Percentiles rank a stretch among this genome's conserved stretches.
Conservation (phyloP, 2,888 invertebrate genomes). For the Lepidochitona cinerea region DNA sequence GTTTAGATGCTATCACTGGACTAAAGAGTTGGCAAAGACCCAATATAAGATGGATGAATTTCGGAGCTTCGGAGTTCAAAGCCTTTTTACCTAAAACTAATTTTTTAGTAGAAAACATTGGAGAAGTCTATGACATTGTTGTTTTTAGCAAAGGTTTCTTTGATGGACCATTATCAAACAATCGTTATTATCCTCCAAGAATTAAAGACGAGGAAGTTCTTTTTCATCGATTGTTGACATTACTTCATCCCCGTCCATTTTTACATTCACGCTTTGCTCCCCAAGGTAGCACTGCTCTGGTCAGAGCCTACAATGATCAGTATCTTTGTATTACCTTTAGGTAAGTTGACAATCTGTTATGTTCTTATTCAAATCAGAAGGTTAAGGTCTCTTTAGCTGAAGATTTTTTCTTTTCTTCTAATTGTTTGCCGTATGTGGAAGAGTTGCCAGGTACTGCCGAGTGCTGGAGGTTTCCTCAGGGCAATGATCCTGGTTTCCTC, state of each 20-base stretch:
- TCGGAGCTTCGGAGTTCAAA: constrained; percentile 53
- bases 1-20: constrained; percentile 44
- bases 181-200: constrained; percentile 59
- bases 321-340: constrained; percentile 66
- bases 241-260: constrained; percentile 68
- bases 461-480: too few relatives aligned
- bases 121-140: constrained; percentile 29
- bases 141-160: constrained; percentile 21
- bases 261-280: constrained; percentile 63
- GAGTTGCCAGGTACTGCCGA: too few relatives aligned
- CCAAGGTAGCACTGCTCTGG: constrained; percentile 55
- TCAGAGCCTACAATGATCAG: constrained; percentile 59
- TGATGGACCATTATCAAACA: constrained; percentile 41
- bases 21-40: constrained; percentile 53
- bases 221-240: constrained; percentile 57
- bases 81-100: constrained; percentile 50
- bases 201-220: constrained; percentile 38
- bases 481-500: too few relatives aligned
- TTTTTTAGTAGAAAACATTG: constrained; percentile 8
- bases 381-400: too few relatives aligned
- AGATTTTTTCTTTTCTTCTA: too few relatives aligned
- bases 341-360: constrained; percentile 37
- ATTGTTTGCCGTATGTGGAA: too few relatives aligned
- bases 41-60: constrained; percentile 40
- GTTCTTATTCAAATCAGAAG: too few relatives aligned